A percentile compares a stretch with the other conserved stretches of the same genome.
phyloP scores from a whole-genome alignment of 2,797 vertebrate genomes.

The Adrianichthys oophorus region DNA sequence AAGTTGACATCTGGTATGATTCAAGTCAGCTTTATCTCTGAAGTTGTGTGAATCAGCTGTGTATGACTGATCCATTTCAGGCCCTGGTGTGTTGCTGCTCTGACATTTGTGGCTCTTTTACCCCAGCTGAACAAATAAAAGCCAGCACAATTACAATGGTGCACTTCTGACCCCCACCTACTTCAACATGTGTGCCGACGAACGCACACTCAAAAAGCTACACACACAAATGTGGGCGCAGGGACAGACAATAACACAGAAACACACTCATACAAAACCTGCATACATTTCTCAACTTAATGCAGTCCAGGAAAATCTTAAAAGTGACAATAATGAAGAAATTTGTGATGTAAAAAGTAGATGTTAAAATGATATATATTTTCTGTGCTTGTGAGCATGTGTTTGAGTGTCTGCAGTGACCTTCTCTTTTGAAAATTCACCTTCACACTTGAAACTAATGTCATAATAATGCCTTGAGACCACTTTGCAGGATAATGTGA shows the following conservation, averaged over 20 bases:
- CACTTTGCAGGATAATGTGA: too few species aligned
- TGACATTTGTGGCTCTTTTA: constrained; percentile 37
- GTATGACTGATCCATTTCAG: neutral
- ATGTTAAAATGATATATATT: too few species aligned
- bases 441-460: too few species aligned
- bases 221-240: constrained; percentile 43
- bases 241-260: constrained; percentile 51
- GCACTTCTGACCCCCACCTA: constrained; percentile 45
- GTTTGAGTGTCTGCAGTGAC: too few species aligned
- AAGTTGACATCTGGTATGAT: too few species aligned
- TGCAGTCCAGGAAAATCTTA: constrained; percentile 29
- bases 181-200: constrained; percentile 12
- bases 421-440: too few species aligned
- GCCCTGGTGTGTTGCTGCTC: constrained; percentile 21
- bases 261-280: constrained; percentile 55
- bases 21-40: too few species aligned
- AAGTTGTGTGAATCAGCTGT: too few species aligned
- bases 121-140: constrained; percentile 72
- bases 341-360: too few species aligned
- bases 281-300: constrained; percentile 66
- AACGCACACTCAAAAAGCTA: constrained; percentile 11
- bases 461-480: too few species aligned
- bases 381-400: too few species aligned
- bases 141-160: constrained; percentile 50
- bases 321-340: too few species aligned